Percentiles rank a stretch among this genome's conserved stretches.
These are phyloP conservation scores for Zosterops japonicus DNA, from an alignment of 2,113 vertebrate species.

Conservation along the genomic window DNA sequence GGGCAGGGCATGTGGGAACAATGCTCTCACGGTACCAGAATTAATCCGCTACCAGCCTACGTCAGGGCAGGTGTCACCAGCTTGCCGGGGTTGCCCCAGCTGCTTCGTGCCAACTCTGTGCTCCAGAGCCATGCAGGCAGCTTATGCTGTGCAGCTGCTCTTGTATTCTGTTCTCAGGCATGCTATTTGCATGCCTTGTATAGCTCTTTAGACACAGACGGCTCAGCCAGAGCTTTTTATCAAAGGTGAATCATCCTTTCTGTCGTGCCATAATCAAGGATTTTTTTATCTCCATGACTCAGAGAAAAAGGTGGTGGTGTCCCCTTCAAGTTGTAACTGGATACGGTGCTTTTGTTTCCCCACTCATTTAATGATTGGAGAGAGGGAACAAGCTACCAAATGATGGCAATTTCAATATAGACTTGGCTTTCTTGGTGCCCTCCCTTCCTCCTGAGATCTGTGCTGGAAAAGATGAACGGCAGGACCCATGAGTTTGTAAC, in stretches of 20 bases:
- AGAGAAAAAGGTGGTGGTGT: neutral
- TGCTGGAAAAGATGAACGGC: neutral
- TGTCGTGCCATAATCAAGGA: neutral
- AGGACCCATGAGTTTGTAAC: neutral
- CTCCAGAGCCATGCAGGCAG: neutral
- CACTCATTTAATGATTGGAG: neutral
- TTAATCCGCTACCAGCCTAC: slow-evolving; percentile 9
- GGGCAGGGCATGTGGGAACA: slow-evolving; percentile 37
- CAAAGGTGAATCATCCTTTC: neutral
- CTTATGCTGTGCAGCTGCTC: neutral
- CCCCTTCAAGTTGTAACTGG: neutral
- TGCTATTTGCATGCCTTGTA: neutral
- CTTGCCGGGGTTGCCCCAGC: neutral
- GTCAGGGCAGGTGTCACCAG: neutral
- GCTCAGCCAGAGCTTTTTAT: neutral
- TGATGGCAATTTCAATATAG: neutral
- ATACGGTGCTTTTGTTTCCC: neutral
- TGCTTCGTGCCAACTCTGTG: neutral
- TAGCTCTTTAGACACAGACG: neutral
- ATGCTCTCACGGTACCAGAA: neutral
- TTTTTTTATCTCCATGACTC: neutral
- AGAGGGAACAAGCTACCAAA: neutral
- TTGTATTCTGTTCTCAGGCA: neutral
- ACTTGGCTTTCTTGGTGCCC: neutral
- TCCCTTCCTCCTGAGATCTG: neutral